Percentiles rank a stretch among this genome's conserved stretches.
Conservation (phyloP, 2,888 invertebrate species). For the Ditula angustiorana region DNA sequence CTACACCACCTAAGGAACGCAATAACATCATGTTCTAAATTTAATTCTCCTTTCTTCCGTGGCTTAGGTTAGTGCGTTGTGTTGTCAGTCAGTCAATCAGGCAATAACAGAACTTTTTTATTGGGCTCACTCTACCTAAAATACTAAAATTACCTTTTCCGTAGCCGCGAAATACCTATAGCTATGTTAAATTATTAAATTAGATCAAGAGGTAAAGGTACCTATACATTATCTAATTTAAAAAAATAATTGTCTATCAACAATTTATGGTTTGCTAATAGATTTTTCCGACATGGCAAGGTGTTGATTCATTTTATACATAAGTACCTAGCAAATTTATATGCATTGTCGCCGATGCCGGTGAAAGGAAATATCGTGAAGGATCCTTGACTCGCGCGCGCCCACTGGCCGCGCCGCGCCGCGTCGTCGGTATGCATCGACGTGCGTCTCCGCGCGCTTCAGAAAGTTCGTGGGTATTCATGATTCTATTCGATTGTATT, state of each 20-base stretch:
- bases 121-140: too few species aligned
- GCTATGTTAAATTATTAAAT: too few species aligned
- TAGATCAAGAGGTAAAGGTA: too few species aligned
- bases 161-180: too few species aligned
- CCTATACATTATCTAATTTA: too few species aligned
- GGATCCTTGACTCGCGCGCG: conserved; percentile 82
- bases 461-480: conserved; percentile 30
- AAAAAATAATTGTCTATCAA: background rate
- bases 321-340: conserved; percentile 36
- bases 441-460: conserved; percentile 46
- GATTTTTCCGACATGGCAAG: conserved; percentile 17
- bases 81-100: too few species aligned
- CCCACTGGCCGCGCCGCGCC: conserved; percentile 60
- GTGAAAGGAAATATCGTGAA: conserved; percentile 85
- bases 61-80: too few species aligned
- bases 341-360: conserved; percentile 74
- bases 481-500: conserved; percentile 16
- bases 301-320: conserved; percentile 21
- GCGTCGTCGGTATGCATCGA: conserved; percentile 43
- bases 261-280: background rate
- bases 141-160: too few species aligned
- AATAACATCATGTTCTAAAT: too few species aligned
- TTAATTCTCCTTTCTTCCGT: too few species aligned
- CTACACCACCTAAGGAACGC: too few species aligned
- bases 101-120: too few species aligned